Evolutionary conservation across 2,797 vertebrate species (phyloP), one percentile per base, ranked within the genome.

Genomic region (Alcedo quadribrachys): DNA sequence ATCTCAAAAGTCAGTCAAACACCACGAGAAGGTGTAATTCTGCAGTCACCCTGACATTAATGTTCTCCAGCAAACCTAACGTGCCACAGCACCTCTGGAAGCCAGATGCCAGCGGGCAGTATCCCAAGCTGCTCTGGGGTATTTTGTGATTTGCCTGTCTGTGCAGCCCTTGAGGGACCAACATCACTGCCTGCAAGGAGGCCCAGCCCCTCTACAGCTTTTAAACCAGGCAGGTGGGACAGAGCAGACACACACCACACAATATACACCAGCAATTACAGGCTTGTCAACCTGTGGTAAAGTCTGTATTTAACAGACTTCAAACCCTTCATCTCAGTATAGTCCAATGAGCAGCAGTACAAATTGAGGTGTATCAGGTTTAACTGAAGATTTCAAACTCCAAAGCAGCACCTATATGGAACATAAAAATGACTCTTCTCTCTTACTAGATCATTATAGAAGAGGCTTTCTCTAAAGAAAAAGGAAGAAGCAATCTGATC

Each of bases 61-160:
- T 12, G 1, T 25, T 65, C 51, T 46, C 45, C 62, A 54, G 40
- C 46, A 43, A 84, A 22, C 30, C n/a, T 58, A 7, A 25, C 0
- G 1, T 24, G 17, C 57, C 7, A 4, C 6, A 10, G 11, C 50
- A 6, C 5, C 22, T 19, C 63, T 0, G 0, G 21, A 12, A 61
- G n/a, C 12, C 53, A 8, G 2, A 0, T 5, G 46, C 6, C 30
- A 28, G 40, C 2, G 0, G 30, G 32, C 43, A 53, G 30, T 3
- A 18, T 13, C 57, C 33, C 0, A 0, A 32, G 40, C 37, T 1
- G 53, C 0, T 0, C 27, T 20, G 40, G 40, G 45, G 58, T n/a
- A 40, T 40, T 40, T 57, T 2, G 2, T 18, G 24, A 68, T 12
- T 16, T 33, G n/a, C 13, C 35, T 18, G 46, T 15, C 21, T 11